These are phyloP conservation scores for Lampris megalopsis DNA, from an alignment of 2,113 vertebrate genomes.

Conservation along the genomic window DNA sequence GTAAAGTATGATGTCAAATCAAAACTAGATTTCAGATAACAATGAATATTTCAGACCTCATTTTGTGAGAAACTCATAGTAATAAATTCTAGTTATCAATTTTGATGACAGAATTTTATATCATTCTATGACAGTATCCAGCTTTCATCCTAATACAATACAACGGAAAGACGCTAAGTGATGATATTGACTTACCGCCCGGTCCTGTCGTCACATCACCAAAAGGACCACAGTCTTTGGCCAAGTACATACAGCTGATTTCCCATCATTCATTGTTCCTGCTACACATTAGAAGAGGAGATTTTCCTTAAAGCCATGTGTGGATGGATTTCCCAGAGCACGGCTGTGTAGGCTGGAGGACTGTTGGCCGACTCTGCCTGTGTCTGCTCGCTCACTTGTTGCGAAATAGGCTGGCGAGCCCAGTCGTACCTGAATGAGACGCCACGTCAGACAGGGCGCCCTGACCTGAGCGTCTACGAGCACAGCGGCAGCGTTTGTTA, in stretches of 20 bases:
- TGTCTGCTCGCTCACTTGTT: slow-evolving; percentile 45
- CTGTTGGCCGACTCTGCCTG: slow-evolving; percentile 22
- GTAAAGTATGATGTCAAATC: too few relatives aligned
- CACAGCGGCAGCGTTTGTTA: slow-evolving; percentile 32
- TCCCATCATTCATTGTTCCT: slow-evolving; percentile 14
- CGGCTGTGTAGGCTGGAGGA: background rate
- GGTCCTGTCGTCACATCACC: background rate
- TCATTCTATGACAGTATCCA: too few relatives aligned
- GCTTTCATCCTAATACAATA: too few relatives aligned
- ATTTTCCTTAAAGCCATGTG: slow-evolving; percentile 8
- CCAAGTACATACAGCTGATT: slow-evolving; percentile 6
- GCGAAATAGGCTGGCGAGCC: slow-evolving; percentile 13
- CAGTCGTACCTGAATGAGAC: slow-evolving; percentile 20
- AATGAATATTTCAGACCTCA: too few relatives aligned
- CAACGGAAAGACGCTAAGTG: too few relatives aligned
- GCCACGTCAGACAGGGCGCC: slow-evolving; percentile 33
- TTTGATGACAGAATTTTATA: too few relatives aligned
- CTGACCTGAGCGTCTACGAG: background rate
- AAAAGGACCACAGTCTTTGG: slow-evolving; percentile 10
- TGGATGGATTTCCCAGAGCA: slow-evolving; percentile 49
- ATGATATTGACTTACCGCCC: too few relatives aligned
- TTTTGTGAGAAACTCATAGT: too few relatives aligned
- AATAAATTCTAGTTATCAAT: too few relatives aligned
- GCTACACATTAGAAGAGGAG: slow-evolving; percentile 50
- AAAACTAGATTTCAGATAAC: too few relatives aligned